phyloP scores from a whole-genome alignment of 2,888 invertebrate species.

The Agonopterix heracliana region DNA sequence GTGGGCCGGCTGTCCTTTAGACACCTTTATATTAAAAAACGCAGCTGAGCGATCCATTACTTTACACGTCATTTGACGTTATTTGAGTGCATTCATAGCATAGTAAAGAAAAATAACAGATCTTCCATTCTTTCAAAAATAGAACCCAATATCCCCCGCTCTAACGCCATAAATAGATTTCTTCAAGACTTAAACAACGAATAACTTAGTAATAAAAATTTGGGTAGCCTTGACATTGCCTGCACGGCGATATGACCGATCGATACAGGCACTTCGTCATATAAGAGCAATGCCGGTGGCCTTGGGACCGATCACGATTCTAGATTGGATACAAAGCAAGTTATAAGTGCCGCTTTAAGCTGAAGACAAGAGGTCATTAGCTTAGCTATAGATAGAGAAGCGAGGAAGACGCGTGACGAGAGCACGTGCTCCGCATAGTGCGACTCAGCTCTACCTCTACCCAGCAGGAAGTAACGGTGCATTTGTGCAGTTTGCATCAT shows the following conservation, averaged over 20 bases:
- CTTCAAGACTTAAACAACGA: background rate
- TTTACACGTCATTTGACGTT: background rate
- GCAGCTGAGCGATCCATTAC: background rate
- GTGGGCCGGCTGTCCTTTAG: background rate
- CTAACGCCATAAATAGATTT: slow-evolving; percentile 1
- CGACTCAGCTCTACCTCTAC: background rate
- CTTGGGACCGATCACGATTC: slow-evolving; percentile 54
- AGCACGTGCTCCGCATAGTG: slow-evolving; percentile 18
- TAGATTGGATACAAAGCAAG: slow-evolving; percentile 41
- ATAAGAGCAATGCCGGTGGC: slow-evolving; percentile 63
- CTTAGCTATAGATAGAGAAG: slow-evolving; percentile 31
- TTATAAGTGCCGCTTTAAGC: slow-evolving; percentile 31
- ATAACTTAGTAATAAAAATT: slow-evolving; percentile 13
- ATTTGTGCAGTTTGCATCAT: slow-evolving; percentile 10
- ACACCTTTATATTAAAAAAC: background rate
- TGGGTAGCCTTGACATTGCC: slow-evolving; percentile 61
- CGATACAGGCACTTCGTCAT: slow-evolving; percentile 55
- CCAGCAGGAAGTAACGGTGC: slow-evolving; percentile 21
- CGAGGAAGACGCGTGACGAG: slow-evolving; percentile 19
- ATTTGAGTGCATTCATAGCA: background rate
- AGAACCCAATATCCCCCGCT: slow-evolving; percentile 1
- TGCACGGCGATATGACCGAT: slow-evolving; percentile 51
- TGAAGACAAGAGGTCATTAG: slow-evolving; percentile 49
- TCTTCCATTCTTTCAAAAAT: slow-evolving; percentile 1
- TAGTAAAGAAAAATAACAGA: background rate